phyloP scores from a whole-genome alignment of 2,888 invertebrate genomes.

The Chouioia cunea region DNA sequence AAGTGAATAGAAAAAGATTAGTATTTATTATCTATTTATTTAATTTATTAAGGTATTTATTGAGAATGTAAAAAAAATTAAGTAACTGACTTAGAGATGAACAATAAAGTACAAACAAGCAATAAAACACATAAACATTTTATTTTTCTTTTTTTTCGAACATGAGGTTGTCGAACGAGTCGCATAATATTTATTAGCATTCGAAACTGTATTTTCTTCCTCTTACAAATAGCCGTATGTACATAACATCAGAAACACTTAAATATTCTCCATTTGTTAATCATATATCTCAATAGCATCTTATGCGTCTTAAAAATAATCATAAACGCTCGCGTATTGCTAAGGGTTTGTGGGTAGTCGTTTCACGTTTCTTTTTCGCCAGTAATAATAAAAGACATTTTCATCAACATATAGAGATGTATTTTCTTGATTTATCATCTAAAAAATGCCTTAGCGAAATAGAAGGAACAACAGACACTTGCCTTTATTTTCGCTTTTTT shows the following conservation, averaged over 20 bases:
- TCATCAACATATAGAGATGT: not conserved
- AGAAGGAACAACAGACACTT: conserved; percentile 35
- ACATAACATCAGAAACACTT: conserved; percentile 64
- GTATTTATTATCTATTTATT: not conserved
- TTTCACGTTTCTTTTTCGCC: conserved; percentile 9
- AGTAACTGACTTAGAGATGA: not conserved
- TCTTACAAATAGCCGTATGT: conserved; percentile 56
- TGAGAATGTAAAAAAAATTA: not conserved
- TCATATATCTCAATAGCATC: conserved; percentile 39
- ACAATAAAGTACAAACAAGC: conserved; percentile 18
- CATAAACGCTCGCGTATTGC: conserved; percentile 57
- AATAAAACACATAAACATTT: conserved; percentile 61
- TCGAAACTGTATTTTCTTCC: conserved; percentile 50
- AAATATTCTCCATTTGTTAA: conserved; percentile 54
- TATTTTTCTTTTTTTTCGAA: conserved; percentile 55
- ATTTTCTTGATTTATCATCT: too few relatives aligned
- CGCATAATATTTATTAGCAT: conserved; percentile 47
- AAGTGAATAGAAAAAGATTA: not conserved
- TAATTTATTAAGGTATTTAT: not conserved
- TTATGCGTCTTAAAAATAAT: conserved; percentile 57
- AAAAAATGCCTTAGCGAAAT: conserved; percentile 42
- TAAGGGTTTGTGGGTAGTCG: conserved; percentile 45
- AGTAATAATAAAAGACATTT: conserved; percentile 26
- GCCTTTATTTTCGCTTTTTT: conserved; percentile 13
- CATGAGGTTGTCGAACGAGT: conserved; percentile 52